Evolutionary conservation across 1,140 invertebrate genomes (phyloP), one percentile per base, ranked within the genome.

Genomic region (Drosophila tristis): DNA sequence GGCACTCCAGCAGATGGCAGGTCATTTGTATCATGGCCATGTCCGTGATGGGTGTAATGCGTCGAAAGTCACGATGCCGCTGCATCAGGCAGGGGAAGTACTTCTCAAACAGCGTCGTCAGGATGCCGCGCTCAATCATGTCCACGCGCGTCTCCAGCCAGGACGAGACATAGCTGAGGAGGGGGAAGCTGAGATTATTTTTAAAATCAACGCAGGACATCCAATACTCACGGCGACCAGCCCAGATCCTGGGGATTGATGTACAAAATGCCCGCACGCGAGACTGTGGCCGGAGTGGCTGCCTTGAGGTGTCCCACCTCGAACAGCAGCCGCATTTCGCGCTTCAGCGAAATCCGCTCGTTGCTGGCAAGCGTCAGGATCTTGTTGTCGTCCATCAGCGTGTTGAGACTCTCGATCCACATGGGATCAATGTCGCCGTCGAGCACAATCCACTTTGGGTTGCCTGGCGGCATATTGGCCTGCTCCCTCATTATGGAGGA

Each of bases 391-490:
- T 97, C 96, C 96, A 97, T 97, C 9, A 97, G 93, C 2, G 96
- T 96, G 84, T 98, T 98, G 0, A 98, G 93, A 2, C 97, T 98
- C 93, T 98, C 97, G 80, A 98, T 98, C 98, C 97, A 98, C 97
- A 98, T 98, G 1, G 98, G 98, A 94, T 99, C 98, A 84, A 99
- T 98, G 91, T 99, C 98, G 35, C 98, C 98, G 91, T 99, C 98
- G 15, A 99, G 94, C 3, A 99, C 96, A 78, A 99, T 98, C 98
- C 98, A 99, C 91, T 98, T 98, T 0, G 97, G 97, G 39, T 96
- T 96, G 0, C 79, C 80, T 0, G 78, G 74, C 11, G 85, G 78
- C 94, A 97, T 94, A 91, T 98, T 98, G 2, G 96, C 97, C 93
- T 98, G 96, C 85, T 98, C 97, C 78, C 98, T 93, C 96, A 99